A percentile compares a stretch with the other conserved stretches of the same genome.
Conservation (phyloP, 2,888 invertebrate species). For the Dolichopus griseipennis region DNA sequence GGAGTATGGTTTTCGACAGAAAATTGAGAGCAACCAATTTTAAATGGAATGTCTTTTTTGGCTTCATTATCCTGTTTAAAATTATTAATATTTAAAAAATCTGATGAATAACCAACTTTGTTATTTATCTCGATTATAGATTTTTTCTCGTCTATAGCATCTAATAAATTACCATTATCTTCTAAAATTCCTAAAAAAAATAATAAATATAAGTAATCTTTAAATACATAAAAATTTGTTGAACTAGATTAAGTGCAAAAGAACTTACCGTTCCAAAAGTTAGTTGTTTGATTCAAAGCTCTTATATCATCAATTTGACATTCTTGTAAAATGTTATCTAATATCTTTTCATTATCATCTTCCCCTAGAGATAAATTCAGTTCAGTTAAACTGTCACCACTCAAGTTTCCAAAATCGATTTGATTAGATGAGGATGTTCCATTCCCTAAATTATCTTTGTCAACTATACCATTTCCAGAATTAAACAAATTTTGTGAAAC, state of each 20-base stretch:
- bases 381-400: conserved; percentile 41
- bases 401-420: conserved; percentile 29
- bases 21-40: conserved; percentile 19
- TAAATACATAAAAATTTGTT: too few relatives aligned
- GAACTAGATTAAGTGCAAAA: too few relatives aligned
- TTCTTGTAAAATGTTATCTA: conserved; percentile 42
- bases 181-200: conserved; percentile 27
- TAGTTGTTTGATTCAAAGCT: conserved; percentile 40
- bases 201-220: conserved; percentile 14
- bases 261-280: conserved; percentile 42
- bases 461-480: conserved; percentile 12
- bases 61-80: too few relatives aligned
- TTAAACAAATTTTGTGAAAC: conserved; percentile 25
- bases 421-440: conserved; percentile 12
- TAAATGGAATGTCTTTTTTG: not conserved
- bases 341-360: conserved; percentile 40
- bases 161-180: conserved; percentile 31
- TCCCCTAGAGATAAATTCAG: conserved; percentile 39
- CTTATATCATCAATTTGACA: conserved; percentile 43
- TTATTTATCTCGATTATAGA: conserved; percentile 21
- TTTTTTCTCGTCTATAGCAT: conserved; percentile 35
- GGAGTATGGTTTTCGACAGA: conserved; percentile 18
- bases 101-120: conserved; percentile 20
- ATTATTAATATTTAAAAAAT: too few relatives aligned
- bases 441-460: too few relatives aligned